phyloP scores from a whole-genome alignment of 2,113 vertebrate species.

The Athene noctua region DNA sequence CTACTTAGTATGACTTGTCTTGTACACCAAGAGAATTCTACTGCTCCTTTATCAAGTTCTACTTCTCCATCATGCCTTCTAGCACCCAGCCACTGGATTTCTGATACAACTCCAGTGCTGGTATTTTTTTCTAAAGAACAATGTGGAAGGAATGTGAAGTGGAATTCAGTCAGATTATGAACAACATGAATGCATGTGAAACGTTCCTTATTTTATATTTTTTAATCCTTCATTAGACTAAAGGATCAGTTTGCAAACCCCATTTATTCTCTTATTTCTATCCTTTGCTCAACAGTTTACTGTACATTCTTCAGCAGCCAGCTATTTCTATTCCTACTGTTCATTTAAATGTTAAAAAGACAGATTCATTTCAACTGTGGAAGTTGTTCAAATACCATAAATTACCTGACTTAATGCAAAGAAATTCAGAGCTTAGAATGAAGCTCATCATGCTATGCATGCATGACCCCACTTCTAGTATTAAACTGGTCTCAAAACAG shows the following conservation, averaged over 20 bases:
- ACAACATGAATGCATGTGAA: background rate
- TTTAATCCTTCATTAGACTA: background rate
- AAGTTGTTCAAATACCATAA: slow-evolving; percentile 8
- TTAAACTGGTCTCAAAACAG: slow-evolving; percentile 55
- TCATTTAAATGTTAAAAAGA: slow-evolving; percentile 49
- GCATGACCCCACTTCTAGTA: slow-evolving; percentile 30
- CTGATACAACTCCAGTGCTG: background rate
- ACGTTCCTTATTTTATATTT: background rate
- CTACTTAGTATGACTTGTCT: background rate
- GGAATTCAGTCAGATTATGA: background rate
- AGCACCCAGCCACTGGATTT: background rate
- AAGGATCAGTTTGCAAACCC: background rate
- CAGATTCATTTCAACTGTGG: slow-evolving; percentile 10
- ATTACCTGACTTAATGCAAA: slow-evolving; percentile 35
- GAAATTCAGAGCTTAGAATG: slow-evolving; percentile 39
- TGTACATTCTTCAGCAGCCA: background rate
- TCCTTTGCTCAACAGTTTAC: slow-evolving; percentile 14
- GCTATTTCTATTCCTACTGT: background rate
- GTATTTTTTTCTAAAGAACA: background rate
- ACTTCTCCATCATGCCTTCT: background rate
- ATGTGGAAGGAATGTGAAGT: background rate
- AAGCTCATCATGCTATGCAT: slow-evolving; percentile 21
- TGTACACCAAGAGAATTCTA: background rate
- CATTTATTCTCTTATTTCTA: slow-evolving; percentile 1
- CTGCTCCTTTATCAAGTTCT: background rate